Percentiles rank a stretch among this genome's conserved stretches.
Conservation (phyloP, 2,113 vertebrate genomes). For the Chinchilla lanigera region DNA sequence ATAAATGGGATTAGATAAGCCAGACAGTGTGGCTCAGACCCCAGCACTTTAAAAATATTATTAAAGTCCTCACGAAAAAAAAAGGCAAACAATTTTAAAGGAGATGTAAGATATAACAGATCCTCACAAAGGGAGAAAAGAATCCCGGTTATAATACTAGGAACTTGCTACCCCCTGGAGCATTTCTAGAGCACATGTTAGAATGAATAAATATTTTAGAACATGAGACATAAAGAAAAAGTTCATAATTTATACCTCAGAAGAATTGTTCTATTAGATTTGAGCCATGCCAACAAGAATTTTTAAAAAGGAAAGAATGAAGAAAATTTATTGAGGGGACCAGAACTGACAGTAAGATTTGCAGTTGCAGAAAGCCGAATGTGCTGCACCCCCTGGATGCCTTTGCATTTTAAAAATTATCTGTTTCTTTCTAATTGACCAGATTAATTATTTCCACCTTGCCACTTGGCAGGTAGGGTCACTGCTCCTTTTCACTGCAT, state of each 20-base stretch:
- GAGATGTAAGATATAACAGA: conserved; percentile 14
- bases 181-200: neutral
- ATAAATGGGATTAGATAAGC: conserved; percentile 86
- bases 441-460: conserved; percentile 91
- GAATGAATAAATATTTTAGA: conserved; percentile 53
- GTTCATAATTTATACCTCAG: conserved; percentile 20
- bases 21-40: conserved; percentile 59
- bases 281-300: conserved; percentile 28
- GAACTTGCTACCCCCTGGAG: neutral
- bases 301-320: neutral
- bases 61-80: conserved; percentile 72
- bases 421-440: conserved; percentile 87
- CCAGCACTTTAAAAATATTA: conserved; percentile 75
- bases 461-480: conserved; percentile 88
- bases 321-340: conserved; percentile 12
- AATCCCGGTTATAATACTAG: neutral
- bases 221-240: conserved; percentile 51
- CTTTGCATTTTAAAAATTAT: conserved; percentile 88
- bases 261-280: conserved; percentile 65
- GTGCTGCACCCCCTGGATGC: conserved; percentile 74
- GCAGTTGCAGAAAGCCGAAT: conserved; percentile 71
- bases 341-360: conserved; percentile 70
- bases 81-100: conserved; percentile 74
- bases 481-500: conserved; percentile 85
- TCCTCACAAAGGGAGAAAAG: neutral